These are phyloP conservation scores for Pithys albifrons DNA, from an alignment of 2,113 vertebrate genomes.

Conservation along the genomic window DNA sequence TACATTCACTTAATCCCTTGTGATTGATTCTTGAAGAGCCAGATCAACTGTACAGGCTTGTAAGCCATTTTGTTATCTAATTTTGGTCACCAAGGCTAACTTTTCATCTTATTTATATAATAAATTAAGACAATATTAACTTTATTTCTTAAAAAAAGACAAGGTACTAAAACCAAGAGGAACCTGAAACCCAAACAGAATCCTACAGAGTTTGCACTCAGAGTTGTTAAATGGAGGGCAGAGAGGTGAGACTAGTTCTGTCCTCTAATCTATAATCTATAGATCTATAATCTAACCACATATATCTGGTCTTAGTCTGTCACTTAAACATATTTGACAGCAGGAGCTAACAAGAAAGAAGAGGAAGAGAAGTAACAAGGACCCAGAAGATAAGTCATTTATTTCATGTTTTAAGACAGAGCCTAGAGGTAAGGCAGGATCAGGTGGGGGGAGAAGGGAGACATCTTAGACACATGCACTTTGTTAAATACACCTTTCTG, in stretches of 20 bases:
- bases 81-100: not conserved
- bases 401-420: not conserved
- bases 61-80: not conserved
- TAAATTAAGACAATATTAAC: not conserved
- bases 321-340: not conserved
- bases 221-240: not conserved
- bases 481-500: not conserved
- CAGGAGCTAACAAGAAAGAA: not conserved
- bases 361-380: not conserved
- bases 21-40: not conserved
- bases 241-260: not conserved
- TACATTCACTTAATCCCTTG: not conserved
- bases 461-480: not conserved
- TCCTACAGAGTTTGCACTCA: not conserved
- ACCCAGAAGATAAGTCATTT: not conserved
- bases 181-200: not conserved
- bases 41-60: not conserved
- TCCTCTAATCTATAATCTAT: too few relatives aligned
- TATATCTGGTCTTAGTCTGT: not conserved
- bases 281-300: not conserved
- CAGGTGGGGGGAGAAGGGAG: rapidly evolving
- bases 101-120: not conserved
- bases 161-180: not conserved
- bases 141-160: not conserved
- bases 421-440: not conserved